Evolutionary conservation across 1,140 invertebrate genomes (phyloP).

Genomic region (Pseudoatta argentina): DNA sequence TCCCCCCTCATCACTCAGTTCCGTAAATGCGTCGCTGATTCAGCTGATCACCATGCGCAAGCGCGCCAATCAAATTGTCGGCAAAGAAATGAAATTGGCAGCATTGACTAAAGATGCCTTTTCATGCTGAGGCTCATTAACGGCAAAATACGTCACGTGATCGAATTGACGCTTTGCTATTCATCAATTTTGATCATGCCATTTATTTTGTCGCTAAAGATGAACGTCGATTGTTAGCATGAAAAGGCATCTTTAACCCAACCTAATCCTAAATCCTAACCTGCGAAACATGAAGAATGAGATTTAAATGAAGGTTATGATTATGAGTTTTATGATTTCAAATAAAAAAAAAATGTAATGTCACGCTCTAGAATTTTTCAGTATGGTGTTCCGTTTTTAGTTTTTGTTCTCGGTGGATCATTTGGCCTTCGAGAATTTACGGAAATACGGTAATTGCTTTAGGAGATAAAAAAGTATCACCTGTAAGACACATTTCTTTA

Average conservation of each 20-base stretch:
- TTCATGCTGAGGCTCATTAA: too few species aligned
- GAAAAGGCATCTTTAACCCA: too few species aligned
- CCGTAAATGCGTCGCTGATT: conserved; percentile 48
- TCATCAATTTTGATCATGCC: too few species aligned
- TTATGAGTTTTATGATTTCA: neutral
- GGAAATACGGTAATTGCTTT: conserved; percentile 87
- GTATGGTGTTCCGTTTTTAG: conserved; percentile 89
- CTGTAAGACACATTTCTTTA: neutral
- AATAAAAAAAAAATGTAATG: conserved; percentile 20
- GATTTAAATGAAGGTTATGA: neutral
- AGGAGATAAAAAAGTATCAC: too few species aligned
- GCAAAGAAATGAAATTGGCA: neutral
- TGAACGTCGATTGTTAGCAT: too few species aligned
- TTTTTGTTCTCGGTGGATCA: conserved; percentile 90
- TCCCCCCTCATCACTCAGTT: neutral
- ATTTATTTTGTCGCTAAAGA: too few species aligned
- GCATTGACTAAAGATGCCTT: neutral
- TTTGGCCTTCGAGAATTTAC: conserved; percentile 91
- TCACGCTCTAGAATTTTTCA: conserved; percentile 16
- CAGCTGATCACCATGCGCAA: conserved; percentile 77
- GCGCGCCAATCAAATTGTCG: neutral
- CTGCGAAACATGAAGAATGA: neutral
- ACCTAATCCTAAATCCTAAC: neutral
- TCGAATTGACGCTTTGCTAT: too few species aligned
- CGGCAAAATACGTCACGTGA: too few species aligned